Base-by-base conservation (phyloP, 2,113 vertebrate genomes). In the Todiramphus saurophagus region DNA sequence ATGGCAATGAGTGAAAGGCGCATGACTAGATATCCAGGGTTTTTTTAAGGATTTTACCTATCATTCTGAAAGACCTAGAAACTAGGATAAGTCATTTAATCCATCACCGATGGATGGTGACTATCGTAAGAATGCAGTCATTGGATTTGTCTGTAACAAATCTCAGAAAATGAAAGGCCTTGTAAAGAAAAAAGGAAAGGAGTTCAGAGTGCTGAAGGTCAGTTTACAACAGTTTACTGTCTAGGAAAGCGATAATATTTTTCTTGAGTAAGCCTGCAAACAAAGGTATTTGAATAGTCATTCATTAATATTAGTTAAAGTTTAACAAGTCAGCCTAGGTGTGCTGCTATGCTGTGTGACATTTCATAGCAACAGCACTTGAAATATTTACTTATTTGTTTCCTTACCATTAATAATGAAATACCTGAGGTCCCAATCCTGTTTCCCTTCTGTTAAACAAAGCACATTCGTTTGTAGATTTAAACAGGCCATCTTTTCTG, bases 301-400 rank as follows among this genome's bases (percentile, higher is more conserved):
- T 56, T 78, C 17, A 28, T 87, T 75, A 79, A 84, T 75, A 9
- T 18, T 17, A 46, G 75, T 77, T 89, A 37, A 64, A 88, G 37
- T 86, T 90, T 62, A 95, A 69, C 23, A 6, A 68, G 53, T 44
- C 60, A 60, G 58, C 33, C 21, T 21, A 14, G 1, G 3, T 53
- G 6, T 43, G n/a, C 28, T 81, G 87, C 39, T 74, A 31, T 8
- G 33, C 59, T 75, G 43, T 37, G 24, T n/a, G 27, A 37, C 41
- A 72, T 51, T 39, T 84, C 74, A 68, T 35, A 89, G 77, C 53
- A 78, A 79, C 53, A 60, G n/a, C 0, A 0, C 27, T 53, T 91
- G 76, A 82, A 87, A n/a, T 84, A 73, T 73, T 91, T 66, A 90
- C 31, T 84, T n/a, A 19, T 19, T 63, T 81, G 48, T 85, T 96